Evolutionary conservation across 2,888 invertebrate genomes (phyloP).

Genomic region (Cheilosia variabilis): DNA sequence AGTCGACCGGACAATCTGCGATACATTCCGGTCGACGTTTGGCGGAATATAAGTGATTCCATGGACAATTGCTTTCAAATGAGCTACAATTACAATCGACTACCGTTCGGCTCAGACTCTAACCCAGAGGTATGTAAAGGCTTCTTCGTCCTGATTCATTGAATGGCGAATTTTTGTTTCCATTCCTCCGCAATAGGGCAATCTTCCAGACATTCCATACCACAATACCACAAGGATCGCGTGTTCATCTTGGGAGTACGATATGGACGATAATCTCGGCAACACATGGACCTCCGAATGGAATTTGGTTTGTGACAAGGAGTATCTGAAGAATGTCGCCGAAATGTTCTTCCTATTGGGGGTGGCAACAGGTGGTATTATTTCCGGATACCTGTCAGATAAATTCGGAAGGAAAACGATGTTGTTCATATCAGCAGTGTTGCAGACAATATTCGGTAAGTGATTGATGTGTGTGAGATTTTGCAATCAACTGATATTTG

Average conservation of each 20-base stretch:
- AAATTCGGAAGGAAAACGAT: slow-evolving; percentile 91
- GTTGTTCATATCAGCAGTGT: slow-evolving; percentile 88
- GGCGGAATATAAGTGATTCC: slow-evolving; percentile 89
- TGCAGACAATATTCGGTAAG: slow-evolving; percentile 88
- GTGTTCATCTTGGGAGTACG: slow-evolving; percentile 87
- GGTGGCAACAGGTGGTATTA: slow-evolving; percentile 90
- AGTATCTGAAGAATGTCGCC: slow-evolving; percentile 88
- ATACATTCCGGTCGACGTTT: slow-evolving; percentile 85
- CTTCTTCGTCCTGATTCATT: neutral
- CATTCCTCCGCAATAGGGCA: slow-evolving; percentile 31
- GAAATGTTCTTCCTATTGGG: slow-evolving; percentile 92
- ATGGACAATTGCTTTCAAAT: slow-evolving; percentile 86
- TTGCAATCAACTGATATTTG: neutral
- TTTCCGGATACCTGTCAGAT: slow-evolving; percentile 92
- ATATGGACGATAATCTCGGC: slow-evolving; percentile 84
- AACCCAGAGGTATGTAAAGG: slow-evolving; percentile 77
- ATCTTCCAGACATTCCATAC: slow-evolving; percentile 80
- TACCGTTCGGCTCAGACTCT: slow-evolving; percentile 75
- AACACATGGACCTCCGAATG: slow-evolving; percentile 91
- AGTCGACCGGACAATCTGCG: slow-evolving; percentile 86
- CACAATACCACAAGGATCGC: slow-evolving; percentile 83
- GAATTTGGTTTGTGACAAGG: slow-evolving; percentile 90
- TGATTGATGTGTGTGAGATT: slow-evolving; percentile 39
- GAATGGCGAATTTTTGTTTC: neutral
- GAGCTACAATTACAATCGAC: slow-evolving; percentile 83